A percentile compares a stretch with the other conserved stretches of the same genome.
These are phyloP conservation scores for Platyrinchus mystaceus DNA, from an alignment of 2,797 vertebrate species.

Conservation along the genomic window DNA sequence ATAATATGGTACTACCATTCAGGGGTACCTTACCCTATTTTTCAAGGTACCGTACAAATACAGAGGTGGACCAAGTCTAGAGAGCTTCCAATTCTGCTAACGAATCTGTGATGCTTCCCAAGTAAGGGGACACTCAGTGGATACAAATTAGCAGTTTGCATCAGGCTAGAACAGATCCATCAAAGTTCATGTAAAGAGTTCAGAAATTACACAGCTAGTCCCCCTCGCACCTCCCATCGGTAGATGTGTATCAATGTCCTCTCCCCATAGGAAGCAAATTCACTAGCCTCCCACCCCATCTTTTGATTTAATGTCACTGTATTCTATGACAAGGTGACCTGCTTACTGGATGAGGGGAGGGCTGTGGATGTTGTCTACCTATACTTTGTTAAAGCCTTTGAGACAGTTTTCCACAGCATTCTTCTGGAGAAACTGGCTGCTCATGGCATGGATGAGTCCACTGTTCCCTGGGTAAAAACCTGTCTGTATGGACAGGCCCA, in stretches of 20 bases:
- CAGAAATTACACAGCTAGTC: background rate
- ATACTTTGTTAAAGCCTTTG: background rate
- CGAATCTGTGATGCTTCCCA: fast-evolving
- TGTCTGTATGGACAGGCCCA: background rate
- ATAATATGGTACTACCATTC: background rate
- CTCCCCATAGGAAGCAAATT: background rate
- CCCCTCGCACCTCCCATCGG: background rate
- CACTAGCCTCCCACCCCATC: background rate
- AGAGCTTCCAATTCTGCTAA: background rate
- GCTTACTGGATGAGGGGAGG: background rate
- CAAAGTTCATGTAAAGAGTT: background rate
- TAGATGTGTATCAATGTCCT: background rate
- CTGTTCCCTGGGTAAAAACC: background rate
- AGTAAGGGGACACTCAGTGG: background rate
- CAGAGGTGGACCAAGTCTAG: background rate
- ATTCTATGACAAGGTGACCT: background rate
- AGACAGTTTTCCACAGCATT: background rate
- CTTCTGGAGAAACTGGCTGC: background rate
- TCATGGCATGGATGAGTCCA: background rate
- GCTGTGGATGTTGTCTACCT: background rate
- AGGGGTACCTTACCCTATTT: background rate
- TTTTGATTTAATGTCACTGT: background rate
- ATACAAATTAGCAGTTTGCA: background rate
- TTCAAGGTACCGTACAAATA: background rate
- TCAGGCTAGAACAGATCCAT: background rate